Evolutionary conservation across 1,140 invertebrate genomes (phyloP).

Genomic region (Diprion similis): DNA sequence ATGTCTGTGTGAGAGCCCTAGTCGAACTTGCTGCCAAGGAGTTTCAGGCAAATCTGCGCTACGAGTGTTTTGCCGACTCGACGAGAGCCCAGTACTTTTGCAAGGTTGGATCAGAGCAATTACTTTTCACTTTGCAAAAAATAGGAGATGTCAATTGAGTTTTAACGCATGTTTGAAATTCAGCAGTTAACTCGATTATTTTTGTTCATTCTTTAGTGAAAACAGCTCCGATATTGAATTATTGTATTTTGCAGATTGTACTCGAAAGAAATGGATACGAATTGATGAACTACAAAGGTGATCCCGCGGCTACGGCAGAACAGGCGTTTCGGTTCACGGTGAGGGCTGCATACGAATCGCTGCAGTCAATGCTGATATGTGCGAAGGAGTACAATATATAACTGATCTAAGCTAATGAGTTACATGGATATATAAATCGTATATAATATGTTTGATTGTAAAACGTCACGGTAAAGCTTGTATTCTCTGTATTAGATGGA

Average conservation of each 20-base stretch:
- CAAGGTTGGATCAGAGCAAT: background rate
- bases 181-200: too few relatives aligned
- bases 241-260: background rate
- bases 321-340: background rate
- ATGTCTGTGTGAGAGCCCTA: background rate
- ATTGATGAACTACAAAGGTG: background rate
- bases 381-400: background rate
- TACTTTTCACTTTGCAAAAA: too few relatives aligned
- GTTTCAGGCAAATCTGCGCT: background rate
- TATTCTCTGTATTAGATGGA: too few relatives aligned
- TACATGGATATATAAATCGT: background rate
- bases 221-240: too few relatives aligned
- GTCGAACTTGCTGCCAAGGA: background rate
- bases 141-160: too few relatives aligned
- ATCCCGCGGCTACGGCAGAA: background rate
- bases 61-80: background rate
- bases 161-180: too few relatives aligned
- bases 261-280: conserved; percentile 1
- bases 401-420: background rate
- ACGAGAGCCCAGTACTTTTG: background rate
- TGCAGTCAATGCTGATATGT: background rate
- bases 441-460: too few relatives aligned
- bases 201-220: too few relatives aligned
- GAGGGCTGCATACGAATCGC: background rate
- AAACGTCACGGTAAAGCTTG: too few relatives aligned